Evolutionary conservation across 2,888 invertebrate species (phyloP), one percentile per base, ranked within the genome.

Genomic region (Dioctria linearis): DNA sequence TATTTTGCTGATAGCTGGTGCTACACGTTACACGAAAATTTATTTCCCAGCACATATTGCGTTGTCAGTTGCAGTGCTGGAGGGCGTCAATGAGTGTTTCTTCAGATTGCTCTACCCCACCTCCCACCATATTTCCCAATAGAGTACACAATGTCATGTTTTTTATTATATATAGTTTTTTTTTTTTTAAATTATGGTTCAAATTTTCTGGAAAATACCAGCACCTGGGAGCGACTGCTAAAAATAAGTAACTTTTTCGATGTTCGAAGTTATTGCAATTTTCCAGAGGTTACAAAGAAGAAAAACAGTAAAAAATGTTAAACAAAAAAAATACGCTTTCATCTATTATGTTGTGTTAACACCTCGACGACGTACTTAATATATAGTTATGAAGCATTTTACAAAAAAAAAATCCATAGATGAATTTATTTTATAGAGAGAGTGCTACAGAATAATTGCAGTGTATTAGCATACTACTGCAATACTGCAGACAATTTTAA

Each of bases 31-130:
- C 49, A 67, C 49, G 49, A 49, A 67, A 67, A 67, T 67, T 67
- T 67, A 67, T 67, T 67, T 67, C 49, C 49, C 8, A 43, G 49
- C 49, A 25, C 25, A 46, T 67, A 67, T 67, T 67, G 67, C 49
- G 67, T 67, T 67, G 67, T 67, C 67, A 67, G 67, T 67, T 67
- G 67, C 67, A 67, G 67, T 49, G 49, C 46, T 51, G 51, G 6
- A 51, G 51, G 8, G 51, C 11, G 11, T 46, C 49, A 25, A 25
- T 42, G 67, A 40, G 65, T 42, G n/a, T 65, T 67, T 67, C 67
- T 49, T 67, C 67, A 43, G 67, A 67, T 43, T 49, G 25, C 25
- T 25, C 25, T 25, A 67, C 67, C 67, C 46, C 67, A 46, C 5
- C 2, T n/a, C 67, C 46, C 46, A n/a, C 25, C 25, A 25, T 25